Evolutionary conservation across 2,888 invertebrate genomes (phyloP), one percentile per base, ranked within the genome.

Genomic region (Aphidoletes aphidimyza): DNA sequence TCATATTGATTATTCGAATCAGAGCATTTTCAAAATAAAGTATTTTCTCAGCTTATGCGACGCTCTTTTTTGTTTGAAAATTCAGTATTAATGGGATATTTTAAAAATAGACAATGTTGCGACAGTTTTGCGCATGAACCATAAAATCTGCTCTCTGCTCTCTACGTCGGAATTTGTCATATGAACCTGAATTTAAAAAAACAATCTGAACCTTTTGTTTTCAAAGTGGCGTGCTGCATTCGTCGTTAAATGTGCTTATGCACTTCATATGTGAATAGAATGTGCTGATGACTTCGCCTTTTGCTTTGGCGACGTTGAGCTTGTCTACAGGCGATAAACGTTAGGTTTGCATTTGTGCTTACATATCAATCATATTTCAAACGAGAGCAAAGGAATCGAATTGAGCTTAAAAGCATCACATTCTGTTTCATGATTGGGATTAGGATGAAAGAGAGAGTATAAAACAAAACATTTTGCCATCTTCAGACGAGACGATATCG

Each of bases 21-120:
- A 42, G 14, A 42, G 6, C 42, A 42, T 9, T 42, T 42, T 42
- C 14, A 42, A 42, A 42, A 42, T 14, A 42, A 14, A 42, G 14
- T 6, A 14, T 42, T 42, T 42, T 42, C 42, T 42, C 42, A 42
- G 42, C 42, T 42, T 14, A 42, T 42, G 42, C 42, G 14, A 42
- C 42, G 42, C 14, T 42, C 8, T 42, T 42, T n/a, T n/a, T n/a
- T 69, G 54, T 6, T 54, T 5, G 0, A 69, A 54, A 69, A 69
- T 69, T 69, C 30, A 69, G 30, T 30, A 30, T 69, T 69, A 69
- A 69, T 69, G 30, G 69, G 69, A 30, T 30, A 30, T 69, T n/a
- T 14, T 34, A 30, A 30, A 69, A 69, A 69, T 30, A 69, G n/a
- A n/a, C n/a, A n/a, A n/a, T n/a, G n/a, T n/a, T n/a, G n/a, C n/a